Percentiles rank a stretch among this genome's conserved stretches.
Conservation (phyloP, 2,797 vertebrate species). For the Rallus crepitans region DNA sequence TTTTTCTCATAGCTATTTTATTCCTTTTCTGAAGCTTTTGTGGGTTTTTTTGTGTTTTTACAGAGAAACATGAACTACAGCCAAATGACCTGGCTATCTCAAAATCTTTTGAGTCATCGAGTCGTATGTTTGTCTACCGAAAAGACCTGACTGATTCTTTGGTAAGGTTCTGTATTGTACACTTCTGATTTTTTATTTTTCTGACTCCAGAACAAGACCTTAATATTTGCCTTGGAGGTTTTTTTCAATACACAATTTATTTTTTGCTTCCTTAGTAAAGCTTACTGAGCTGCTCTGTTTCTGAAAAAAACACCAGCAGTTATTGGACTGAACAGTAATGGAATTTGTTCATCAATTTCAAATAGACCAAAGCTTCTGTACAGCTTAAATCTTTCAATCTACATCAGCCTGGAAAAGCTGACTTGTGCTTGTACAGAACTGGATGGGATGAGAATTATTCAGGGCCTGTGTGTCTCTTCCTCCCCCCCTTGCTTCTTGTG, state of each 20-base stretch:
- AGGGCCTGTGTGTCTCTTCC: neutral
- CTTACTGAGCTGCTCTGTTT: neutral
- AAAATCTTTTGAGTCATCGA: constrained; percentile 84
- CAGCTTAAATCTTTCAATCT: constrained; percentile 34
- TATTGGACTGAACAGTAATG: constrained; percentile 26
- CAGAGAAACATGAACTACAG: constrained; percentile 90
- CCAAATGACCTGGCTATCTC: constrained; percentile 89
- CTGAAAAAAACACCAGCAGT: neutral
- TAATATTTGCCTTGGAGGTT: neutral
- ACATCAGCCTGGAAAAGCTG: neutral
- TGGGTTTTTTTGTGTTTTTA: constrained; percentile 36
- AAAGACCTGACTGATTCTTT: constrained; percentile 89
- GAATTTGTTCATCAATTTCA: constrained; percentile 48
- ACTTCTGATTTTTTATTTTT: neutral
- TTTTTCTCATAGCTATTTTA: neutral
- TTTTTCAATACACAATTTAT: neutral
- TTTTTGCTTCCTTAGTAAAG: neutral
- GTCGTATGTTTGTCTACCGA: constrained; percentile 90
- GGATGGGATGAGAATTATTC: constrained; percentile 11
- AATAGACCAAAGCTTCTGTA: constrained; percentile 23
- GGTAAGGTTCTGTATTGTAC: constrained; percentile 78
- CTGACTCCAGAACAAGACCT: neutral
- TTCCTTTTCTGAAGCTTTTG: constrained; percentile 50
- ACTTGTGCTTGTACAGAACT: neutral
- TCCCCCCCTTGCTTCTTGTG: neutral